Evolutionary conservation across 2,113 vertebrate species (phyloP), one percentile per base, ranked within the genome.

Genomic region (Deroptyus accipitrinus): DNA sequence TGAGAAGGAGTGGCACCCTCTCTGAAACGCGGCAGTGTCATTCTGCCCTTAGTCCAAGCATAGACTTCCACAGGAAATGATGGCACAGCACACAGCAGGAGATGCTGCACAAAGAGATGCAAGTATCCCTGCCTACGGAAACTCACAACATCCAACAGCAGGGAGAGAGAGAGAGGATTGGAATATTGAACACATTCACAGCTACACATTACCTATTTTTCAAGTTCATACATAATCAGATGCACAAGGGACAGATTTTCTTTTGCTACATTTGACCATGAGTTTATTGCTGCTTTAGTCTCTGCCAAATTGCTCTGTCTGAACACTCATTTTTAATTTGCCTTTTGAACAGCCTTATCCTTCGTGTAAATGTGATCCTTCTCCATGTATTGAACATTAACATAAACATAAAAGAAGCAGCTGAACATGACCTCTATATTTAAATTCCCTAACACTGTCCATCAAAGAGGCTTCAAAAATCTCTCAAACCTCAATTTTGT

Each of bases 121-220:
- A 49, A 9, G 5, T 22, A 33, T 2, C 11, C 33, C 42, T 37
- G 19, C 28, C 67, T 27, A 4, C 2, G 12, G 49, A 46, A 94
- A 54, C 30, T 37, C 13, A 1, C 11, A 48, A 7, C 55, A 52
- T 30, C 11, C 39, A 86, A 22, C 17, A 77, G 23, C 2, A 1
- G 33, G 27, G 3, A 73, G 9, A 73, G 5, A 73, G 6, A 28
- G 3, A 24, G 0, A 28, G 27, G 19, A 30, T 1, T 22, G 17
- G 33, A 61, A 57, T 15, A n/a, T 0, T 37, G 49, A 11, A 37
- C 23, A 33, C 20, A 72, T 55, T 62, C 66, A 79, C 10, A 59
- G 57, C 25, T 68, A 48, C 1, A 3, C 2, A 0, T 27, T 12
- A 64, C 10, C 19, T 14, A 6, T 30, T 86, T 81, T 31, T 22